These are phyloP conservation scores for Heliangelus exortis DNA, from an alignment of 2,797 vertebrate genomes.

Conservation along the genomic window DNA sequence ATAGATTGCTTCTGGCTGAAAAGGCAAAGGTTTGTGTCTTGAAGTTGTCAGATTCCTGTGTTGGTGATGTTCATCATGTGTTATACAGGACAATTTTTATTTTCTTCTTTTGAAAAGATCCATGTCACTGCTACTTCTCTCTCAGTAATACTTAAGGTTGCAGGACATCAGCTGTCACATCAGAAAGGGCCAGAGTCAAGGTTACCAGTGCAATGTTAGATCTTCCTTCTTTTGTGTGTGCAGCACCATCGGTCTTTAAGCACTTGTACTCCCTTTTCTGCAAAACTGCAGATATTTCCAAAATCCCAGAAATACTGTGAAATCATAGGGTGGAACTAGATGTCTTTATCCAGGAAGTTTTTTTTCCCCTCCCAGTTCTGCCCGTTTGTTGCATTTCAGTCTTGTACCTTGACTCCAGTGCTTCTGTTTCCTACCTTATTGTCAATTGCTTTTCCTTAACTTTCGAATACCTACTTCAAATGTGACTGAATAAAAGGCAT, in stretches of 20 bases:
- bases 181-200: neutral
- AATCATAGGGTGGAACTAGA: neutral
- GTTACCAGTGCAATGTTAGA: neutral
- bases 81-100: neutral
- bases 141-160: neutral
- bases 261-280: neutral
- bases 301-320: neutral
- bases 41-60: neutral
- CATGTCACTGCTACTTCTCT: neutral
- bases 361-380: neutral
- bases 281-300: neutral
- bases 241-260: neutral
- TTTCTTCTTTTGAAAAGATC: neutral
- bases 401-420: neutral
- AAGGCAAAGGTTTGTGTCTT: neutral
- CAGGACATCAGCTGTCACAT: neutral
- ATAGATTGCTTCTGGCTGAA: neutral
- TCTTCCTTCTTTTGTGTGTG: neutral
- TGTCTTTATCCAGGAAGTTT: neutral
- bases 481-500: conserved; percentile 9
- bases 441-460: neutral
- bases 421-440: neutral
- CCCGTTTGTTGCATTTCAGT: neutral
- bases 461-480: conserved; percentile 38
- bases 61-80: neutral